Evolutionary conservation across 2,797 vertebrate genomes (phyloP), one percentile per base, ranked within the genome.

Genomic region (Gymnothorax reevesii): DNA sequence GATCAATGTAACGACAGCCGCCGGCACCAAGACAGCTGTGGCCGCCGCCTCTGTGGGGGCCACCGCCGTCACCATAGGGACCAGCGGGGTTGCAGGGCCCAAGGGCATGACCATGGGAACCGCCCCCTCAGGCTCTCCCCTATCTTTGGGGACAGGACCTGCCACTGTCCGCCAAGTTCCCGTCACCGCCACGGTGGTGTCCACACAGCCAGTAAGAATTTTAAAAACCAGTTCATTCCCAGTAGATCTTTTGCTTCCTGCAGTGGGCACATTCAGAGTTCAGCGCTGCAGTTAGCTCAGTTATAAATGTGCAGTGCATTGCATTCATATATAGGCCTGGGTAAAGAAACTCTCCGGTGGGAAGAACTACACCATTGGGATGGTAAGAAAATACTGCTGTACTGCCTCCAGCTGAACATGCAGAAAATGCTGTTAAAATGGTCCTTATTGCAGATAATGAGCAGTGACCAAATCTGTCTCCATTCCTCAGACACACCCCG

Each of bases 91-190:
- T 33, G 92, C 96, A 0, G 96, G 95, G 17, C 94, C 97, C 0
- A 99, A 99, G 91, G 96, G 97, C 0, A 95, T 98, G 66, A 95
- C 96, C 0, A 96, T 98, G 86, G 96, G 96, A 54, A 95, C 97
- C 0, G 96, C 97, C 59, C 94, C 92, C 0, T 94, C 97, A 0
- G 95, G 95, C 5, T 95, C 97, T 0, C 92, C 97, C 64, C 95
- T 99, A 87, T 96, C 96, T 0, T 92, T 99, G 0, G 95, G 97
- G 86, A 93, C 98, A 0, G 97, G 97, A 49, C 95, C 96, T 0
- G 94, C 97, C 0, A 94, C 97, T 0, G 95, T 99, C 88, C 94
- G 98, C 42, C 98, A 99, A 91, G 97, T 99, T 2, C 98, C 98
- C 0, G 96, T 97, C 86, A 97, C 92, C 87, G 97, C 97, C 75